Evolutionary conservation across 1,140 invertebrate genomes (phyloP), one percentile per base, ranked within the genome.

Genomic region (Sesamia nonagrioides): DNA sequence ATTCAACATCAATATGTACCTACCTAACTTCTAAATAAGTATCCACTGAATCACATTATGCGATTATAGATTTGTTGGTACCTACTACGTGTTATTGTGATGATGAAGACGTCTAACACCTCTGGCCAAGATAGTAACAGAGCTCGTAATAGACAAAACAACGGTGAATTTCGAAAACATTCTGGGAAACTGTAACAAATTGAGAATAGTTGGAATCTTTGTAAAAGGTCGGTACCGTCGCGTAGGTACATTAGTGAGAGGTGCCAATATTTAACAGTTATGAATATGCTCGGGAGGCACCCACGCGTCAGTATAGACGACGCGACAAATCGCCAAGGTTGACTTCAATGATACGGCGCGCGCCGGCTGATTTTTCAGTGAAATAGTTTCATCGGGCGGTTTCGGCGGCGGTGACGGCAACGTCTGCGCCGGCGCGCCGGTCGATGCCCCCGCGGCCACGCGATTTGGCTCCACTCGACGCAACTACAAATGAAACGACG

Each of bases 281-380:
- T 88, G 88, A 89, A 89, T 89, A 90, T 83, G 86, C 58, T 85
- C 76, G 79, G 74, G 86, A 83, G 83, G 87, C 91, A 89, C 92
- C 93, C 90, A 92, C 92, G 91, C 92, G 83, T 82, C 85, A 69
- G 86, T 87, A 85, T 76, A 89, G 89, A 89, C 91, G 91, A 89
- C 91, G 90, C 90, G 90, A 92, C 92, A 90, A 91, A 88, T 88
- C 89, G 87, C 85, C 91, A 93, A 94, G 91, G 92, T 91, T 93
- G 91, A 81, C 86, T 89, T 88, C 90, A 92, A 92, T 89, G 91
- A 90, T 92, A 88, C 85, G 88, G 83, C 91, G 85, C 89, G 86
- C 85, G 91, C 79, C 89, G 87, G 71, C 86, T 87, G 87, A 94
- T 91, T 94, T 93, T 94, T 93, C 93, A 94, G 92, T 91, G 88